Percentiles rank a stretch among this genome's conserved stretches.
phyloP scores from a whole-genome alignment of 2,888 invertebrate genomes.

The Cheilosia variabilis region DNA sequence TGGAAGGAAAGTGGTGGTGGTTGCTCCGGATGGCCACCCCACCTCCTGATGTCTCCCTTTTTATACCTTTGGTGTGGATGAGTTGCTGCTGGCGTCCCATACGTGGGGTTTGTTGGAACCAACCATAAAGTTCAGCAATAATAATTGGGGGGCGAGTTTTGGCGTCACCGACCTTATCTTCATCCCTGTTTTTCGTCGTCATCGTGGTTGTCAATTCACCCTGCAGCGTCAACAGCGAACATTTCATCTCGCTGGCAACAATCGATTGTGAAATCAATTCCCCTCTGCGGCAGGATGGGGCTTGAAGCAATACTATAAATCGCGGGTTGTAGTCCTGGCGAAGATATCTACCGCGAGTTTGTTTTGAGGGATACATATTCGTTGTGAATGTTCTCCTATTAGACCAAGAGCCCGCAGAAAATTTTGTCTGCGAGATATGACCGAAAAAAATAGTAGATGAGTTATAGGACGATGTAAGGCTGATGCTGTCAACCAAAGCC shows the following conservation, averaged over 20 bases:
- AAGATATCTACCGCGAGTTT: neutral
- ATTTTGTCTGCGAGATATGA: too few species aligned
- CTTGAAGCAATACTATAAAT: neutral
- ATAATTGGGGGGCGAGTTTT: constrained; percentile 63
- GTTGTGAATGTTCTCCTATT: too few species aligned
- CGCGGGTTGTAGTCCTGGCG: neutral
- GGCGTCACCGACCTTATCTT: constrained; percentile 39
- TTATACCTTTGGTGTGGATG: constrained; percentile 7
- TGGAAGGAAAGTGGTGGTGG: constrained; percentile 49
- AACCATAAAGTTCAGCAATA: constrained; percentile 62
- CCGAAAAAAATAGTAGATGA: too few species aligned
- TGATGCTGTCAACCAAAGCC: too few species aligned
- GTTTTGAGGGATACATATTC: neutral
- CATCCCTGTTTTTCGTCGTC: constrained; percentile 34
- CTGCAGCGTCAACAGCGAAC: constrained; percentile 38
- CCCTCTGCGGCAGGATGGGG: constrained; percentile 6
- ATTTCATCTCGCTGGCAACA: constrained; percentile 57
- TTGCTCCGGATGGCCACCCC: constrained; percentile 43
- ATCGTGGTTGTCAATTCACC: constrained; percentile 51
- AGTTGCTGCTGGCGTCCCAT: neutral
- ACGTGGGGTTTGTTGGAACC: constrained; percentile 43
- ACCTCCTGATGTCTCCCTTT: neutral
- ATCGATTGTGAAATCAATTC: constrained; percentile 72
- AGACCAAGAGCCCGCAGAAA: too few species aligned
- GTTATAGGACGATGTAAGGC: too few species aligned